Conservation (phyloP, 2,113 vertebrate species). For the Gallinago media region DNA sequence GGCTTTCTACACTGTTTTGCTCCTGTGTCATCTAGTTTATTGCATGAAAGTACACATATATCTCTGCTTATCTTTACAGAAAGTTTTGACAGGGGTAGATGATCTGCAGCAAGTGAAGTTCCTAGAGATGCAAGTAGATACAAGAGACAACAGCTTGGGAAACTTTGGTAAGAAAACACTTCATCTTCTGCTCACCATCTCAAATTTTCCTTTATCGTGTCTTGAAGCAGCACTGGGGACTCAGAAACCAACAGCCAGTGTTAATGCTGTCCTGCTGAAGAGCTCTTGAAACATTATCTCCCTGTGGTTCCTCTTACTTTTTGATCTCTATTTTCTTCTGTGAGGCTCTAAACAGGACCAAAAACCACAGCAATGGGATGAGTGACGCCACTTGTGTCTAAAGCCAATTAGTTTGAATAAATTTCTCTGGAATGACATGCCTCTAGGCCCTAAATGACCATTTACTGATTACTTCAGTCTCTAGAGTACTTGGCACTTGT, state of each 20-base stretch:
- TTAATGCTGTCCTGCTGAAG: not conserved
- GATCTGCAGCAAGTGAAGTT: conserved; percentile 81
- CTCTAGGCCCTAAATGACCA: not conserved
- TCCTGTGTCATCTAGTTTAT: not conserved
- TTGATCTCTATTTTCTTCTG: not conserved
- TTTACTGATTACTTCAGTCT: not conserved
- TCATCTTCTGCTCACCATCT: not conserved
- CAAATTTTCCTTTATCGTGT: not conserved
- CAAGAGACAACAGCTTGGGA: conserved; percentile 84
- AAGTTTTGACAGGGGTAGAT: conserved; percentile 78
- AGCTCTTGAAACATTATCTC: not conserved
- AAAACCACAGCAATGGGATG: not conserved
- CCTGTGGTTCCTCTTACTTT: not conserved
- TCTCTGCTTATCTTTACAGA: conserved; percentile 77
- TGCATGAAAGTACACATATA: not conserved
- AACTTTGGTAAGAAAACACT: conserved; percentile 87
- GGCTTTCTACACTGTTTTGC: not conserved
- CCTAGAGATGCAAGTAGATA: conserved; percentile 87
- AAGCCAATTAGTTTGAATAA: not conserved
- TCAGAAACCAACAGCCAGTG: not conserved
- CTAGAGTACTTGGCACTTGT: not conserved
- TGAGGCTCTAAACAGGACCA: not conserved
- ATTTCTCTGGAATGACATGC: not conserved
- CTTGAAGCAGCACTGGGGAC: not conserved
- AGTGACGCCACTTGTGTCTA: not conserved